These are phyloP conservation scores for Lipotes vexillifer DNA, from an alignment of 2,113 vertebrate species.

Conservation along the genomic window DNA sequence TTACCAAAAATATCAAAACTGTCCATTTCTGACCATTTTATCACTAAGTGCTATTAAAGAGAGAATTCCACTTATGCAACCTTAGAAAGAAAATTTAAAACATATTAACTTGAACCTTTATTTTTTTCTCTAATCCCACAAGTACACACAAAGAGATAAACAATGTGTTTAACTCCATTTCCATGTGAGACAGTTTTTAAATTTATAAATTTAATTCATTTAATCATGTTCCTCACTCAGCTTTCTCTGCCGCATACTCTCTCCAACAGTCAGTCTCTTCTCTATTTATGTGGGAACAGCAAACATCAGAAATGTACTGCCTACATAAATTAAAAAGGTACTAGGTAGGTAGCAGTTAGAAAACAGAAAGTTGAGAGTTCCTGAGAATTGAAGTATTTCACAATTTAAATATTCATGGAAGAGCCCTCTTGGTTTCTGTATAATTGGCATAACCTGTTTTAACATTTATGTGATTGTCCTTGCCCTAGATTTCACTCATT, in stretches of 20 bases:
- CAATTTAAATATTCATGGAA: neutral
- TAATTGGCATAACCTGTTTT: slow-evolving; percentile 30
- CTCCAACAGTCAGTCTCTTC: neutral
- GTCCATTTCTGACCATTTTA: neutral
- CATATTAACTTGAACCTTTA: neutral
- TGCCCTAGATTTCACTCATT: slow-evolving; percentile 59
- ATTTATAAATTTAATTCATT: neutral
- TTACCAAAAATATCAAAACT: neutral
- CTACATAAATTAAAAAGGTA: neutral
- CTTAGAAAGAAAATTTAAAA: neutral
- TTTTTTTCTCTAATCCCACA: neutral
- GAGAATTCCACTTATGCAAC: neutral
- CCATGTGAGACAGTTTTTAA: neutral
- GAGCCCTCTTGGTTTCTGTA: neutral
- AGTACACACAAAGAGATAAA: neutral
- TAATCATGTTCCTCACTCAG: neutral
- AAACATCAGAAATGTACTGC: neutral
- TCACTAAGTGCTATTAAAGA: neutral
- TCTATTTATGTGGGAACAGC: neutral
- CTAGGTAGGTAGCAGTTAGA: neutral
- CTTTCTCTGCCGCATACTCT: neutral
- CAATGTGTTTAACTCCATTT: neutral
- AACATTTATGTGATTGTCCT: slow-evolving; percentile 28
- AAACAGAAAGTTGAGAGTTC: neutral
- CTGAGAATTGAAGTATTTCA: neutral